A percentile compares a stretch with the other conserved stretches of the same genome.
These are phyloP conservation scores for Eumeta japonica DNA, from an alignment of 1,140 invertebrate genomes.

Conservation along the genomic window DNA sequence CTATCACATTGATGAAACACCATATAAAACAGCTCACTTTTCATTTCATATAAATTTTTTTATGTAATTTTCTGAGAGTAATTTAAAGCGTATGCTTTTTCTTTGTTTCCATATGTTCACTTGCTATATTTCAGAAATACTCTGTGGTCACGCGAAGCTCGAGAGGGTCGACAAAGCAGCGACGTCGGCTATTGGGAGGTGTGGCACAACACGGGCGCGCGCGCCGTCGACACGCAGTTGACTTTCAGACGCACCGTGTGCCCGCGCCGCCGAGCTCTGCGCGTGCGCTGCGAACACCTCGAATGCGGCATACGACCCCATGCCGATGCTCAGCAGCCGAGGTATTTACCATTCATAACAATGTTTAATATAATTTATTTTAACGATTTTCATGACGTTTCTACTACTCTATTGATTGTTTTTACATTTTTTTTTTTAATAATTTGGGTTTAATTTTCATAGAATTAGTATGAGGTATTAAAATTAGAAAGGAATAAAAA, in stretches of 20 bases:
- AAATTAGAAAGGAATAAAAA: no score
- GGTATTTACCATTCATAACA: no score
- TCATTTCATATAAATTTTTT: conserved; percentile 3
- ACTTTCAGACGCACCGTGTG: conserved; percentile 68
- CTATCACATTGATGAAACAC: neutral
- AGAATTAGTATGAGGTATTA: no score
- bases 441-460: no score
- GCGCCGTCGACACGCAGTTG: conserved; percentile 57
- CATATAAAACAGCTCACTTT: conserved; percentile 5
- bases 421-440: no score
- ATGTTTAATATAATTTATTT: no score
- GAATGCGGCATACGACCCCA: conserved; percentile 74
- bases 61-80: neutral
- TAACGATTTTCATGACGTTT: no score
- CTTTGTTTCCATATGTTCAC: conserved; percentile 12
- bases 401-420: no score
- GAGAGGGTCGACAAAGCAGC: conserved; percentile 36
- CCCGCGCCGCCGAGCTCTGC: conserved; percentile 61
- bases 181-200: conserved; percentile 49
- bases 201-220: conserved; percentile 41
- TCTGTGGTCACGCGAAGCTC: conserved; percentile 32
- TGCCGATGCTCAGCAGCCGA: conserved; percentile 62
- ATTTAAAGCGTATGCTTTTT: neutral
- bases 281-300: conserved; percentile 68
- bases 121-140: neutral